Conservation (phyloP, 2,888 invertebrate genomes). For the Trichogramma evanescens region DNA sequence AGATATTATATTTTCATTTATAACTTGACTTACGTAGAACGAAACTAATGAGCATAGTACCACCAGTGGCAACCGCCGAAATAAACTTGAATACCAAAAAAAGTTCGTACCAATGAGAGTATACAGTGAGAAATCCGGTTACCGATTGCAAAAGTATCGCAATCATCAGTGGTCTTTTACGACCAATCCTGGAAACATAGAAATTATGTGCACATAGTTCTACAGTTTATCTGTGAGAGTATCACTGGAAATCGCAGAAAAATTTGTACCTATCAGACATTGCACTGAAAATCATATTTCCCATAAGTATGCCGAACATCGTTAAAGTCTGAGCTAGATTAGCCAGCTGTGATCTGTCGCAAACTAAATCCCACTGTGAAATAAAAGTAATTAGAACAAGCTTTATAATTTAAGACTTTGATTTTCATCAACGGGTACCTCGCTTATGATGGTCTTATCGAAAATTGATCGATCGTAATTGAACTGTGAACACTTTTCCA, state of each 20-base stretch:
- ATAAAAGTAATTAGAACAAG: neutral
- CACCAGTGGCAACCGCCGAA: conserved; percentile 57
- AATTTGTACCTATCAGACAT: conserved; percentile 49
- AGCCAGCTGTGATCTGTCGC: conserved; percentile 51
- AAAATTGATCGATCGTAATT: conserved; percentile 56
- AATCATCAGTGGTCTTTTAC: conserved; percentile 57
- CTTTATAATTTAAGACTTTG: neutral
- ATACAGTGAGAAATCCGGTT: conserved; percentile 53
- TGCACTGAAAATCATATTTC: conserved; percentile 53
- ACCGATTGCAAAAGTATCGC: conserved; percentile 54
- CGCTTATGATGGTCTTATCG: conserved; percentile 57
- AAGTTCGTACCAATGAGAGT: conserved; percentile 55
- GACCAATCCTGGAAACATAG: conserved; percentile 53
- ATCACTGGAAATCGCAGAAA: neutral
- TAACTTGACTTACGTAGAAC: conserved; percentile 50
- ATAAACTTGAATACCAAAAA: conserved; percentile 56
- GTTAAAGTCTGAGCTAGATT: conserved; percentile 54
- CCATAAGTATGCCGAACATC: conserved; percentile 54
- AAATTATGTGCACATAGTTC: neutral
- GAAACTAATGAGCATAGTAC: conserved; percentile 62
- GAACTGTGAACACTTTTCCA: conserved; percentile 37
- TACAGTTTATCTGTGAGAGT: neutral
- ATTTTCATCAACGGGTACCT: conserved; percentile 32
- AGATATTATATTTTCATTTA: neutral
- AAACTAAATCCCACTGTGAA: conserved; percentile 55